Base-by-base conservation (phyloP, 2,797 vertebrate species). In the Pristis pectinata region DNA sequence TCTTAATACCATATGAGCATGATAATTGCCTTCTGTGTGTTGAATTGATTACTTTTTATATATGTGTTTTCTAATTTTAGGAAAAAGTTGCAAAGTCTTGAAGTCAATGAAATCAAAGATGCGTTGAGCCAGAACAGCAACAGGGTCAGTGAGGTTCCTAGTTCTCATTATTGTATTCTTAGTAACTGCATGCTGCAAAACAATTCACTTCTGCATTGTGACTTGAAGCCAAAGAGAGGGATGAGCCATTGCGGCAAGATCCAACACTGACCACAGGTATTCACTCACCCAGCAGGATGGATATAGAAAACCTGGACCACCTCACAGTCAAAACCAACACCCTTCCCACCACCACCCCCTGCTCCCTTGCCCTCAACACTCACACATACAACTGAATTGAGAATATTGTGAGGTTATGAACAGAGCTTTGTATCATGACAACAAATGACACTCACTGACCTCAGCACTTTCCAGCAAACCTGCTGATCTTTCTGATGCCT, bases 31-130 rank as follows among this genome's bases (percentile, higher is more conserved):
- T 89, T n/a, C 64, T 91, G 87, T 17, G 8, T 41, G n/a, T 79
- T 37, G 4, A 37, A 79, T 37, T 79, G 19, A 79, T 41, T 11
- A 24, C 22, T 91, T 19, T n/a, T 37, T 37, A 17, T n/a, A n/a
- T 37, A 19, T 91, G 87, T 67, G 17, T 37, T 76, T 53, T 74
- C 53, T 94, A 93, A 94, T 53, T 94, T 95, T 96, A 99, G 98
- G 97, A 97, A 98, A 97, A 99, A 99, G 97, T 96, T 98, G 96
- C 98, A 97, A 96, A 97, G 96, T 95, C 95, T 97, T 96, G 99
- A 99, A 95, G 98, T 98, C 0, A 98, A 99, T 83, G 98, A 99
- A 96, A 97, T 98, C 96, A 97, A 97, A 96, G 98, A 98, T 96
- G 97, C 27, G 53, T 34, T 70, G 30, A 74, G 37, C 24, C 92